A percentile compares a stretch with the other conserved stretches of the same genome.
These are phyloP conservation scores for Drosophila nikananu DNA, from an alignment of 1,140 invertebrate species.

Conservation along the genomic window DNA sequence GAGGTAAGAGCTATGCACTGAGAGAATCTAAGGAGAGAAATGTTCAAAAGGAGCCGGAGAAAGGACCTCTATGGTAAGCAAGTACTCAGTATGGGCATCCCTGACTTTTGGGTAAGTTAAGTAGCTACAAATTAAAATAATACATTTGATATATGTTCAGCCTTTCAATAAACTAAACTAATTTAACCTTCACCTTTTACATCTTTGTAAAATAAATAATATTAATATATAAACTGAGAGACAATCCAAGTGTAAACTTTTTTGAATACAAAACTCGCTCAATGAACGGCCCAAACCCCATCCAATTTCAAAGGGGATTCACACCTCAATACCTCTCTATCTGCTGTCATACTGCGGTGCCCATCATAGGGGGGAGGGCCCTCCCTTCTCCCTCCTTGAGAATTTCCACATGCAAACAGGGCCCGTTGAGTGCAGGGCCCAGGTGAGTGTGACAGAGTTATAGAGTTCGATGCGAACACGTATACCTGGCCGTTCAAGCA, in stretches of 20 bases:
- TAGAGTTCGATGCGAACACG: conserved; percentile 36
- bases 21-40: background rate
- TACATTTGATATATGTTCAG: background rate
- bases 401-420: conserved; percentile 26
- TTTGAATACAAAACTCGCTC: background rate
- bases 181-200: too few species aligned
- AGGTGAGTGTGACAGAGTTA: conserved; percentile 44
- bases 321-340: conserved; percentile 34
- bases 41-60: background rate
- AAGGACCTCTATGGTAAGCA: too few species aligned
- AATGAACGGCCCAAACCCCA: background rate
- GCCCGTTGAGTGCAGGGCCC: background rate
- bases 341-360: conserved; percentile 23
- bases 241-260: background rate
- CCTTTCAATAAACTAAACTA: background rate
- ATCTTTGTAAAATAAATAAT: background rate
- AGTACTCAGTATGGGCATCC: too few species aligned
- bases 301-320: conserved; percentile 20
- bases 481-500: conserved; percentile 24
- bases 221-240: background rate
- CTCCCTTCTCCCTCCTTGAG: background rate
- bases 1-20: background rate
- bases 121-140: background rate
- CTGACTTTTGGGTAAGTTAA: too few species aligned
- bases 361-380: conserved; percentile 13